Base-by-base conservation (phyloP, 1,140 invertebrate genomes). In the Plodia interpunctella region DNA sequence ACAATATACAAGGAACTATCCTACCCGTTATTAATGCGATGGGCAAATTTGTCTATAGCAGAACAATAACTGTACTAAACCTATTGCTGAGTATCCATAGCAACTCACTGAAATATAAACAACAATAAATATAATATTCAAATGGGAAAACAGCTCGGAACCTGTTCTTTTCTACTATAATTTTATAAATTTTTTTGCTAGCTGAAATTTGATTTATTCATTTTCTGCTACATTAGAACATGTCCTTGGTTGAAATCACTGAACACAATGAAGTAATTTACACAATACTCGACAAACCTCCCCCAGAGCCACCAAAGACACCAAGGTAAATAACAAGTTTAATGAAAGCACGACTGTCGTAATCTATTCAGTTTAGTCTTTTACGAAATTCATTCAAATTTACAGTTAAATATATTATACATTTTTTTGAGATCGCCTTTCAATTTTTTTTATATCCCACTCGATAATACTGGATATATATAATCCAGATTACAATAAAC, bases 181-280 rank as follows among this genome's bases (percentile, higher is more conserved):
- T 53, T 53, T 53, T 21, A 20, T 53, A 21, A 8, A 21, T n/a
- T 25, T n/a, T n/a, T 53, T 25, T 25, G 19, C 51, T 53, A 25
- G 15, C 19, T 5, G 20, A 20, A 17, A 2, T 10, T 44, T 6
- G 38, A 44, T 44, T 44, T 44, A 44, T 44, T 15, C 38, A 44
- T 15, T 2, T 21, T 30, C 35, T 25, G 19, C 38, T 57, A 8
- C 20, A 52, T 58, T 32, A 17, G 50, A 58, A 61, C 50, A 82
- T 88, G 85, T 88, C 85, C n/a, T 58, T 88, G 11, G 83, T 88
- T 9, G 74, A 86, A 68, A 85, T 88, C 62, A 57, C 76, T 21
- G 49, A 83, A 1, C 84, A 87, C 53, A 62, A 86, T 60, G 85
- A 88, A 82, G 71, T 80, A 21, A 88, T 88, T 70, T 88, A 86